Conservation (phyloP, 1,140 invertebrate genomes). For the Atta cephalotes region DNA sequence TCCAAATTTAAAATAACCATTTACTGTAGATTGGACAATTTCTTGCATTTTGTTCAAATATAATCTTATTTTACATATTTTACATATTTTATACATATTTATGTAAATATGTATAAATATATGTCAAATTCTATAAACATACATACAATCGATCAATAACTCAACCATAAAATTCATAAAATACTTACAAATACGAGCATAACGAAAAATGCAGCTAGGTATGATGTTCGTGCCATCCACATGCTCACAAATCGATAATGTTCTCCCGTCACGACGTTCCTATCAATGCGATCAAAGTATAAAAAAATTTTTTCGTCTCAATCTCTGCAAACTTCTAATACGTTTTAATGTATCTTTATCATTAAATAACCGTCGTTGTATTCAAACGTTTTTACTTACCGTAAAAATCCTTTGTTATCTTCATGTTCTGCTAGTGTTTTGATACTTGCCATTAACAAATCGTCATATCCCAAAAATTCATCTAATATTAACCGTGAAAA, state of each 20-base stretch:
- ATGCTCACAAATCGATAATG: constrained; percentile 99
- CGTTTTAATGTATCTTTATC: background rate
- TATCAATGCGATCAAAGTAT: constrained; percentile 82
- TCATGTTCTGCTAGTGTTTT: constrained; percentile 98
- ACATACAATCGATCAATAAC: background rate
- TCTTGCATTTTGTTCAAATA: background rate
- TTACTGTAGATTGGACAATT: background rate
- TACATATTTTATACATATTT: too few relatives aligned
- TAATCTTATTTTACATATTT: too few relatives aligned
- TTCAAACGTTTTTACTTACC: constrained; percentile 85
- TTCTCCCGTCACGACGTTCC: constrained; percentile 99
- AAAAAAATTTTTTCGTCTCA: constrained; percentile 27
- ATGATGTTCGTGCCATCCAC: constrained; percentile 97
- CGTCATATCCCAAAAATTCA: constrained; percentile 98
- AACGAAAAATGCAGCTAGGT: constrained; percentile 97
- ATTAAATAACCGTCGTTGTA: constrained; percentile 1
- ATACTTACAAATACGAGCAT: constrained; percentile 99
- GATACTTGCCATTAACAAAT: constrained; percentile 98
- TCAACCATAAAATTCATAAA: background rate
- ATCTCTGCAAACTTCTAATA: background rate
- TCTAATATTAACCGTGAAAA: constrained; percentile 96
- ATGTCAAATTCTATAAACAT: background rate
- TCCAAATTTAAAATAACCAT: background rate
- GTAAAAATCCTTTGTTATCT: constrained; percentile 97
- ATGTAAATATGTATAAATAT: background rate